These are phyloP conservation scores for Lagorchestes hirsutus DNA, from an alignment of 2,797 vertebrate species.

Conservation along the genomic window DNA sequence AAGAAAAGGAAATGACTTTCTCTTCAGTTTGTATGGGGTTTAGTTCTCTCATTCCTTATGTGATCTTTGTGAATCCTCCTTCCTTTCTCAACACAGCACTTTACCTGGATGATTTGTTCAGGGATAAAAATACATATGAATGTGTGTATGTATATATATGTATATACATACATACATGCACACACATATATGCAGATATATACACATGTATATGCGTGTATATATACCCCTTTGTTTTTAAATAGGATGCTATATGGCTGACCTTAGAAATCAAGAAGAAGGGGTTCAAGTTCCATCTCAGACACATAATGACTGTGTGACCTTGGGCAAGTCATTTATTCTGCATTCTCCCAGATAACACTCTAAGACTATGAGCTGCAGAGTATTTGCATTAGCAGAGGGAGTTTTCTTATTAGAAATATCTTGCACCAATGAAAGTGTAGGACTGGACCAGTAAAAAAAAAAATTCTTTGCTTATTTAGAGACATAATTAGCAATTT, in stretches of 20 bases:
- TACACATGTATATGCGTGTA: neutral
- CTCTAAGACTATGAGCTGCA: neutral
- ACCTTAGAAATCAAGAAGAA: neutral
- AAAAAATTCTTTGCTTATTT: neutral
- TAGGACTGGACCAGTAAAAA: neutral
- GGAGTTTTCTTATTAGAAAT: neutral
- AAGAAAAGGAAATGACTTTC: constrained; percentile 16
- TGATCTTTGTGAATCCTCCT: constrained; percentile 20
- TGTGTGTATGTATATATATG: neutral
- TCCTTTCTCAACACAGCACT: neutral
- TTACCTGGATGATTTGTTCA: constrained; percentile 8
- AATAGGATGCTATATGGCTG: neutral
- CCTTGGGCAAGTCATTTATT: neutral
- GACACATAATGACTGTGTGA: neutral
- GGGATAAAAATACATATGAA: neutral
- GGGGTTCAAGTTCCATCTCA: neutral
- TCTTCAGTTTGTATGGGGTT: neutral
- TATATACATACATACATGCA: no score
- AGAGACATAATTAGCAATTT: neutral
- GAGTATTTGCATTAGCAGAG: neutral
- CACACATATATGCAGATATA: no score
- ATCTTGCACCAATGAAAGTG: neutral
- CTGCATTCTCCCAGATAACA: neutral
- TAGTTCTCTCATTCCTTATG: neutral
- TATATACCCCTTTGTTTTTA: neutral